Percentiles rank a stretch among this genome's conserved stretches.
Conservation (phyloP, 2,888 invertebrate genomes). For the Carpatolechia fugitivella region DNA sequence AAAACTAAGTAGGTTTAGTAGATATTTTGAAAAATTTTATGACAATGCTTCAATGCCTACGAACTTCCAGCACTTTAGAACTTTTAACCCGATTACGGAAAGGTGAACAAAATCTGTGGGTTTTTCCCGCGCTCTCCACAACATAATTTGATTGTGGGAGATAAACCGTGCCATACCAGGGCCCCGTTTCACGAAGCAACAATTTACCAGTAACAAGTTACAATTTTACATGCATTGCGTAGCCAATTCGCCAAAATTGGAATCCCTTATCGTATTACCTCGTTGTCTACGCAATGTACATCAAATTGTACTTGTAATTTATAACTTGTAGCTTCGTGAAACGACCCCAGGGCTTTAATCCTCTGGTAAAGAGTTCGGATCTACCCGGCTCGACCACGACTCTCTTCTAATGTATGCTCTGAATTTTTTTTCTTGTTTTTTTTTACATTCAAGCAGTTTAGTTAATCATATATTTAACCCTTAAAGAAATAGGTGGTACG, state of each 20-base stretch:
- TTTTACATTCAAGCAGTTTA: background rate
- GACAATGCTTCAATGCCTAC: background rate
- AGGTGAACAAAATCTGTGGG: background rate
- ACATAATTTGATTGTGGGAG: background rate
- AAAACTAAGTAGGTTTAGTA: background rate
- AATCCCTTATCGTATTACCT: too few relatives aligned
- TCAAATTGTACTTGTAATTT: too few relatives aligned
- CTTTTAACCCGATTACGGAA: slow-evolving; percentile 3
- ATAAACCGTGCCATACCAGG: background rate
- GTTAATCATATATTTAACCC: too few relatives aligned
- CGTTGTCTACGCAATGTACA: too few relatives aligned
- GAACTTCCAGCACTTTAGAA: background rate
- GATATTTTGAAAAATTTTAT: background rate
- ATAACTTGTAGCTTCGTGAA: too few relatives aligned
- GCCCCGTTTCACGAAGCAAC: too few relatives aligned
- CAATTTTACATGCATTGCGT: too few relatives aligned
- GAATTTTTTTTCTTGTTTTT: background rate
- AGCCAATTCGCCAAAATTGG: too few relatives aligned
- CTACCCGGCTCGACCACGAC: background rate
- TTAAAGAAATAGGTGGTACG: too few relatives aligned
- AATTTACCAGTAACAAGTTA: too few relatives aligned
- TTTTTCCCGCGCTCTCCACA: background rate
- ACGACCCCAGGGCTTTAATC: background rate
- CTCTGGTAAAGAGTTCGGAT: background rate
- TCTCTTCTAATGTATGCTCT: background rate